These are phyloP conservation scores for Toxotes chatareus DNA, from an alignment of 2,113 vertebrate species.

Conservation along the genomic window DNA sequence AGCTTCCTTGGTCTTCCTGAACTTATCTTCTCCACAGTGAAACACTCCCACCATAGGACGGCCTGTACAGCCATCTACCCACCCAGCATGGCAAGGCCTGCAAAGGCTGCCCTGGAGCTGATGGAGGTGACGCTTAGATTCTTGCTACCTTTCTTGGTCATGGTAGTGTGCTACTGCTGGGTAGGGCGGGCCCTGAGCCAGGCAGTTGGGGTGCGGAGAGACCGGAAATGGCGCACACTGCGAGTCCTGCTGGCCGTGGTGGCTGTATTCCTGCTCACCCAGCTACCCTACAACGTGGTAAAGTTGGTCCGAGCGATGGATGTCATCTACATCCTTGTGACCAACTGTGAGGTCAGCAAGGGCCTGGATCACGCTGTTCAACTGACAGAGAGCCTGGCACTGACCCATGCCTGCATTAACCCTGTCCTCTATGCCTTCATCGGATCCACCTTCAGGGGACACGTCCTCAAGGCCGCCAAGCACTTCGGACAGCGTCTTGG, in stretches of 20 bases:
- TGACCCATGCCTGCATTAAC: slow-evolving; percentile 94
- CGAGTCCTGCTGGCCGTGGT: slow-evolving; percentile 90
- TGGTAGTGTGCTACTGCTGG: slow-evolving; percentile 88
- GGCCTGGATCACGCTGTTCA: slow-evolving; percentile 87
- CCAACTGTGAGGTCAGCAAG: slow-evolving; percentile 87
- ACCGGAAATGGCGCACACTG: slow-evolving; percentile 86
- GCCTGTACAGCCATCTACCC: slow-evolving; percentile 87
- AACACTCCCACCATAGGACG: slow-evolving; percentile 62
- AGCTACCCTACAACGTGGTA: slow-evolving; percentile 92
- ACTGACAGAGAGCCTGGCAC: slow-evolving; percentile 91
- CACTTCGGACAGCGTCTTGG: slow-evolving; percentile 73
- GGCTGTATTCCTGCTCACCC: slow-evolving; percentile 89
- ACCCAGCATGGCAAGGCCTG: slow-evolving; percentile 74
- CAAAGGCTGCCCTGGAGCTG: slow-evolving; percentile 89
- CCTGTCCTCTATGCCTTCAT: slow-evolving; percentile 92
- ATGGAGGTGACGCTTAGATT: slow-evolving; percentile 92
- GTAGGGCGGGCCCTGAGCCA: slow-evolving; percentile 84
- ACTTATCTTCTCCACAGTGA: slow-evolving; percentile 88
- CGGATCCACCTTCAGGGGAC: slow-evolving; percentile 91
- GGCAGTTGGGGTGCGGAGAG: slow-evolving; percentile 80
- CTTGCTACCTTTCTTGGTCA: slow-evolving; percentile 89
- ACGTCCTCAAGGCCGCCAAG: slow-evolving; percentile 88
- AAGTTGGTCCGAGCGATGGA: slow-evolving; percentile 91
- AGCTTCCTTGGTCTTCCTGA: slow-evolving; percentile 89
- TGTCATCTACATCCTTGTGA: slow-evolving; percentile 87